Conservation (phyloP, 2,113 vertebrate species). For the Aldabrachelys gigantea region DNA sequence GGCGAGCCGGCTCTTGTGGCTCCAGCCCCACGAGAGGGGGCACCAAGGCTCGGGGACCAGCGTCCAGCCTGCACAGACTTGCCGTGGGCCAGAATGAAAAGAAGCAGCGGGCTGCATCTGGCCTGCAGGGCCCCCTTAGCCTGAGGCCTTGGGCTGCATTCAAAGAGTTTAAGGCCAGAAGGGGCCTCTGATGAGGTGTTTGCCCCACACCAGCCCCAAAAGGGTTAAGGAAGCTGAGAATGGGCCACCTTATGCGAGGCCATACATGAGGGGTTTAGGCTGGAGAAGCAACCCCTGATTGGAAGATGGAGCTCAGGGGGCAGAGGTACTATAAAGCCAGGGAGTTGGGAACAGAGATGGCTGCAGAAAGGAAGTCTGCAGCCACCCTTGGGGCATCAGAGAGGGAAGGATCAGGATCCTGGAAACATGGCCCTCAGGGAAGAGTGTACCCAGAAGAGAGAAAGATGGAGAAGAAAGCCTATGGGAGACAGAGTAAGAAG, state of each 20-base stretch:
- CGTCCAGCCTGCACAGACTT: too few relatives aligned
- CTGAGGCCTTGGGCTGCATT: not conserved
- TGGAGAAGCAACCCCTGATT: not conserved
- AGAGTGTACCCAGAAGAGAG: not conserved
- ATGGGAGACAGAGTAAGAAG: not conserved
- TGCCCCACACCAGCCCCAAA: not conserved
- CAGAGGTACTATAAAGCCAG: not conserved
- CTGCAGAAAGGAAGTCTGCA: too few relatives aligned
- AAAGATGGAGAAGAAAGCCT: not conserved
- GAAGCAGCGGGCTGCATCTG: too few relatives aligned
- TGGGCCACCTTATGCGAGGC: not conserved
- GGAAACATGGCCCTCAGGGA: not conserved
- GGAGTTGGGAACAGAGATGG: not conserved
- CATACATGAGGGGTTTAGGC: not conserved
- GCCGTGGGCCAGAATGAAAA: too few relatives aligned
- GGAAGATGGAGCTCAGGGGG: not conserved
- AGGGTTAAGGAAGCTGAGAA: not conserved
- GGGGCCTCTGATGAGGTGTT: not conserved
- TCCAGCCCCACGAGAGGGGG: too few relatives aligned
- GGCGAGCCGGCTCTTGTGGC: too few relatives aligned
- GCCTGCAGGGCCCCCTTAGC: too few relatives aligned
- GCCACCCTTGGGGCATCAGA: not conserved
- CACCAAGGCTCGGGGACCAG: too few relatives aligned
- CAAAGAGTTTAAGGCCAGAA: not conserved
- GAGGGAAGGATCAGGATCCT: not conserved